Base-by-base conservation (phyloP, 1,140 invertebrate genomes). In the Drosophila murphyi region DNA sequence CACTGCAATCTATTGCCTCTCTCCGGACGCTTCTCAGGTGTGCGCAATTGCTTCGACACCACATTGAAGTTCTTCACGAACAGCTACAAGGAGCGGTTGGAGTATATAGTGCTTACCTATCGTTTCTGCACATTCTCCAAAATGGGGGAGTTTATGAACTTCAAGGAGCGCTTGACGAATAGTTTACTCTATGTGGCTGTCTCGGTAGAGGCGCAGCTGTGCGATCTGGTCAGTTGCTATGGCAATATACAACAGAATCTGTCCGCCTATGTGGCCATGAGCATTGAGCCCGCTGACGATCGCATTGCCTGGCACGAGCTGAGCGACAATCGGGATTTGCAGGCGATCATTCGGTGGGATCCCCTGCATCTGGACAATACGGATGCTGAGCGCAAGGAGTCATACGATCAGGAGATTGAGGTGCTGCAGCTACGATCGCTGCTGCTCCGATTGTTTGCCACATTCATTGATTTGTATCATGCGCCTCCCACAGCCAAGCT, bases 71-170 rank as follows among this genome's bases (percentile, higher is more conserved):
- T 99, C 93, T 98, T 98, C 87, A 95, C 96, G 51, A 95, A 95
- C 61, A 97, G 97, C 92, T 96, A 96, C 80, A 97, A 96, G 94
- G 97, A 98, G 93, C 97, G 97, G 82, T 95, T 97, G 50, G 98
- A 99, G 93, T 97, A 98, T 92, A 94, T 99, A 57, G 97, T 97
- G 29, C 96, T 97, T 86, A 97, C 97, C 2, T 99, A 98, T 92
- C 98, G 98, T 91, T 98, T 96, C 93, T 98, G 98, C 8, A 98
- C 97, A 43, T 98, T 98, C 93, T 95, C 96, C 59, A 98, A 98
- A 94, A 95, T 99, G 78, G 95, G 96, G 77, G 97, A 99, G 92
- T 97, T 99, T 92, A 95, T 97, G 65, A 95, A 97, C 81, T 97
- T 98, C 87, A 94, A 96, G 78, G 95, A 97, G 87, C 94, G 96